phyloP scores from a whole-genome alignment of 2,888 invertebrate genomes.

The Dioctria rufipes region DNA sequence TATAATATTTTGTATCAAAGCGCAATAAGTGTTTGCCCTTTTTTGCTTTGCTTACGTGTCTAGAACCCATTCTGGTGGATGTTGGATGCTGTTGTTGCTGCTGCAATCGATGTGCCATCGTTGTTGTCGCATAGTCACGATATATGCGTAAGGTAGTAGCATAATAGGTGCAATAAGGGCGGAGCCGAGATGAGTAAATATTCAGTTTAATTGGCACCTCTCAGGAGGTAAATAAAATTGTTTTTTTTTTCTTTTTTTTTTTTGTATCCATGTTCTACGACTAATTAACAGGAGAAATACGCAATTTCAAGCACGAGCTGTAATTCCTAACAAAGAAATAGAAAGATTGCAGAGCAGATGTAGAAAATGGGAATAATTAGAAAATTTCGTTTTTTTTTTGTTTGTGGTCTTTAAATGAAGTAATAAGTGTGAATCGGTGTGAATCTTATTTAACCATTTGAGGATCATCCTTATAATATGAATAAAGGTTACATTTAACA shows the following conservation, averaged over 20 bases:
- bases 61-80: not conserved
- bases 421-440: no score
- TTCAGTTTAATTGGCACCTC: constrained; percentile 39
- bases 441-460: no score
- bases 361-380: no score
- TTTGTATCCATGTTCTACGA: not conserved
- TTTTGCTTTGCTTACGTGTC: not conserved
- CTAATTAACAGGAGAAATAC: constrained; percentile 37
- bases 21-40: not conserved
- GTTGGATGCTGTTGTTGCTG: no score
- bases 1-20: not conserved
- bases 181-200: constrained; percentile 37
- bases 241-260: constrained; percentile 15
- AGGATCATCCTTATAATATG: no score
- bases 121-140: not conserved
- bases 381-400: no score
- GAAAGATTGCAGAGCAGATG: not conserved
- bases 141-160: constrained; percentile 35
- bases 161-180: constrained; percentile 40
- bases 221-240: constrained; percentile 22
- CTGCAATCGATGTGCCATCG: no score
- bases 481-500: no score
- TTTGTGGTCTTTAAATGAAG: no score
- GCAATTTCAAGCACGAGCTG: constrained; percentile 28
- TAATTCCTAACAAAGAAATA: not conserved